These are phyloP conservation scores for Carcinoscorpius rotundicauda DNA, from an alignment of 1,140 invertebrate genomes.

Conservation along the genomic window DNA sequence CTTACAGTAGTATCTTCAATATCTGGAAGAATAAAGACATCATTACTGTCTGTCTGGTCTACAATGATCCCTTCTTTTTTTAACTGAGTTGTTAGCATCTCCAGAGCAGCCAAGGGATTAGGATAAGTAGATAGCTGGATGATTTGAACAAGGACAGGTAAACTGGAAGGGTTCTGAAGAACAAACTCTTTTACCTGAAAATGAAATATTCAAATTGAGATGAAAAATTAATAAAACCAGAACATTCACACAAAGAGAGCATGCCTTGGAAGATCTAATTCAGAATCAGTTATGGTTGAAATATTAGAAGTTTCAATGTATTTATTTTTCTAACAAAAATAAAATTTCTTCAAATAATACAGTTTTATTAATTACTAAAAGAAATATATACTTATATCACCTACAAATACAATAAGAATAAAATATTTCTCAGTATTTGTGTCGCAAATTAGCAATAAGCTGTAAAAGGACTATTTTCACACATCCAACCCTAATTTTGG, in stretches of 20 bases:
- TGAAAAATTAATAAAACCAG: too few species aligned
- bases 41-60: constrained; percentile 26
- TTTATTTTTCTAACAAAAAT: too few species aligned
- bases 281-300: too few species aligned
- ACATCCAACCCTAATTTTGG: too few species aligned
- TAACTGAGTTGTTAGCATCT: constrained; percentile 27
- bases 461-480: too few species aligned
- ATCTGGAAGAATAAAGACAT: constrained; percentile 39
- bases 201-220: constrained; percentile 8
- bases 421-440: neutral
- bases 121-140: constrained; percentile 41
- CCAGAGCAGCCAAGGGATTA: constrained; percentile 36
- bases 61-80: constrained; percentile 11
- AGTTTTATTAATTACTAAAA: too few species aligned
- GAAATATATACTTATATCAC: neutral
- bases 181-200: constrained; percentile 39
- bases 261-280: too few species aligned
- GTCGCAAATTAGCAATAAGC: neutral
- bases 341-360: too few species aligned
- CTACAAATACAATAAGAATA: neutral
- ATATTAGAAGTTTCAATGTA: too few species aligned
- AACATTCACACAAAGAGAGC: too few species aligned
- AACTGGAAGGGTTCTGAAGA: constrained; percentile 41
- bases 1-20: constrained; percentile 33
- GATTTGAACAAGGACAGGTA: constrained; percentile 39